Evolutionary conservation across 2,888 invertebrate genomes (phyloP).

Genomic region (Calameuta idolon): DNA sequence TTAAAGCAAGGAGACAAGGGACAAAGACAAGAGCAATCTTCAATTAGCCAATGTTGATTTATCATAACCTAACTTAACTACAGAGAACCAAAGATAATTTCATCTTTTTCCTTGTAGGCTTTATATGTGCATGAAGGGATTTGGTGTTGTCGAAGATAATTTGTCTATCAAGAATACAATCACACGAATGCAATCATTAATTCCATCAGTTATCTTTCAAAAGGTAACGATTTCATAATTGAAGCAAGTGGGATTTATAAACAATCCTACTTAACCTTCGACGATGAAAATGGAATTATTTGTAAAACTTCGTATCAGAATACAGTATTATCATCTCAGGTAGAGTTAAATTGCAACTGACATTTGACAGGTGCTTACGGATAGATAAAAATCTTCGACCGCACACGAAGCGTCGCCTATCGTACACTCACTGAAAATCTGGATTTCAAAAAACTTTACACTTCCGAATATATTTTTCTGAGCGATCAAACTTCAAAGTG

Average conservation of each 20-base stretch:
- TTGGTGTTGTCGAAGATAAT: background rate
- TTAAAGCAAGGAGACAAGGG: background rate
- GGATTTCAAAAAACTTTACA: background rate
- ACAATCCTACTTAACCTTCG: too few species aligned
- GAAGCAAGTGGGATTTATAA: background rate
- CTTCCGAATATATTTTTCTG: background rate
- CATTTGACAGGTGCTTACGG: background rate
- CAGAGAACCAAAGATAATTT: background rate
- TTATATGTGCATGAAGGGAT: background rate
- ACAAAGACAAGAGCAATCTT: background rate
- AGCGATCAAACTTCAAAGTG: background rate
- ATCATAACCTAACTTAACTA: background rate
- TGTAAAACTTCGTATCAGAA: too few species aligned
- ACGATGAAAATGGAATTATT: too few species aligned
- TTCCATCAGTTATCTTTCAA: background rate
- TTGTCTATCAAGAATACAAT: background rate
- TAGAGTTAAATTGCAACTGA: background rate
- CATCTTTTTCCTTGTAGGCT: background rate
- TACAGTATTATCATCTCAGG: too few species aligned
- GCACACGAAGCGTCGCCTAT: background rate
- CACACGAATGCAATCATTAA: background rate
- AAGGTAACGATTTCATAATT: background rate
- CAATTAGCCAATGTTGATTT: background rate
- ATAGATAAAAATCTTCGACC: background rate
- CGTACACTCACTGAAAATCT: background rate